phyloP scores from a whole-genome alignment of 2,113 vertebrate species.

The Excalfactoria chinensis region DNA sequence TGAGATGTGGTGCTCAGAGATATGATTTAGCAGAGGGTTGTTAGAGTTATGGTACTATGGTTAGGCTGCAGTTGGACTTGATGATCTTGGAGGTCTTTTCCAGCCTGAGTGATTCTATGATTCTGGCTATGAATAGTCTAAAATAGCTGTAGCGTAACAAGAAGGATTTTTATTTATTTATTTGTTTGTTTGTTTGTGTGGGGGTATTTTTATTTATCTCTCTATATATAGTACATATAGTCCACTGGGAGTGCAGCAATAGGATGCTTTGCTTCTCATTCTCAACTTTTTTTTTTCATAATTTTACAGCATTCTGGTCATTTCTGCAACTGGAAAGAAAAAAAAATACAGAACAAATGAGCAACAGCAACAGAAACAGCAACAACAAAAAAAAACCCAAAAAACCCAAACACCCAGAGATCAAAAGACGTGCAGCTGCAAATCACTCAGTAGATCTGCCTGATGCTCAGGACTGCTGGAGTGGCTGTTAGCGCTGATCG shows the following conservation, averaged over 20 bases:
- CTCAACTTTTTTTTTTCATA: not conserved
- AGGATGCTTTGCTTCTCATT: not conserved
- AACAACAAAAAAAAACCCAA: not conserved
- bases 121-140: not conserved
- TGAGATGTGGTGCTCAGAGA: not conserved
- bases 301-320: not conserved
- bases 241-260: not conserved
- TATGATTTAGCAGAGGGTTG: no score
- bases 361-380: no score
- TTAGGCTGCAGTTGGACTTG: no score
- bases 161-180: not conserved
- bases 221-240: fast-evolving
- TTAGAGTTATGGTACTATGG: no score
- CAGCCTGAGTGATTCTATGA: not conserved
- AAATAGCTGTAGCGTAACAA: not conserved
- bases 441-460: not conserved
- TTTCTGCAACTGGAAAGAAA: not conserved
- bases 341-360: not conserved
- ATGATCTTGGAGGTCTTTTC: no score
- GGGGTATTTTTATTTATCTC: not conserved
- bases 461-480: not conserved
- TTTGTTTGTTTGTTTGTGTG: not conserved
- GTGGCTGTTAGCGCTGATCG: not conserved
- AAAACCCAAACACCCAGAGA: not conserved
- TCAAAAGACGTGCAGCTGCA: not conserved